A percentile compares a stretch with the other conserved stretches of the same genome.
phyloP scores from a whole-genome alignment of 1,140 invertebrate species.

The Drosophila pachea region DNA sequence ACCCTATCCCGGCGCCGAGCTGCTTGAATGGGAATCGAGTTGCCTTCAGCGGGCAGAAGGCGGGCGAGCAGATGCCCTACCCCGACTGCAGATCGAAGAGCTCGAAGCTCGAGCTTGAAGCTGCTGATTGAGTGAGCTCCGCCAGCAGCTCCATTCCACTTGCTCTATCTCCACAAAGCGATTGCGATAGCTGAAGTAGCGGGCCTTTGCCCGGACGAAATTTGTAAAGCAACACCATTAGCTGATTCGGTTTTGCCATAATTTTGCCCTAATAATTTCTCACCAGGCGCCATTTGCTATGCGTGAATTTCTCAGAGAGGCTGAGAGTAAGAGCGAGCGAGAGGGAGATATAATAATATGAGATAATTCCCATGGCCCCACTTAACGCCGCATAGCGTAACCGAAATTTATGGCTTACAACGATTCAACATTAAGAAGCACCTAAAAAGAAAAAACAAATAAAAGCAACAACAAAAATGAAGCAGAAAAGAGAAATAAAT shows the following conservation, averaged over 20 bases:
- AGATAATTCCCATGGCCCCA: conserved; percentile 61
- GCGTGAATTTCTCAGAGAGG: conserved; percentile 30
- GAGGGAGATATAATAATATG: conserved; percentile 30
- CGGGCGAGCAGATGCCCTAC: too few species aligned
- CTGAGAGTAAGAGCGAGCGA: background rate
- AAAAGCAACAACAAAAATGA: conserved; percentile 27
- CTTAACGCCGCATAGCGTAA: conserved; percentile 50
- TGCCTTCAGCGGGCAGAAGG: too few species aligned
- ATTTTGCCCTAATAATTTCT: conserved; percentile 71
- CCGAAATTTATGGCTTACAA: conserved; percentile 74
- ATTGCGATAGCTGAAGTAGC: background rate
- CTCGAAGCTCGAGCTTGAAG: too few species aligned
- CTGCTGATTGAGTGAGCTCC: too few species aligned
- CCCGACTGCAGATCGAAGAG: too few species aligned
- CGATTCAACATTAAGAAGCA: conserved; percentile 72
- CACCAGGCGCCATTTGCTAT: conserved; percentile 67
- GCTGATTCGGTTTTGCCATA: conserved; percentile 66
- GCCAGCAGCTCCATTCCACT: background rate
- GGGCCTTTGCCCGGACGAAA: background rate
- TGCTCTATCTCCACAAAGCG: background rate
- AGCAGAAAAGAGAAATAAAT: conserved; percentile 14
- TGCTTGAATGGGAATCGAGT: too few species aligned
- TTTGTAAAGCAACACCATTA: conserved; percentile 58
- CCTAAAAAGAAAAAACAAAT: conserved; percentile 17
- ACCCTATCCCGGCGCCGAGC: conserved; percentile 3